Base-by-base conservation (phyloP, 2,888 invertebrate genomes). In the Bimastos eiseni region DNA sequence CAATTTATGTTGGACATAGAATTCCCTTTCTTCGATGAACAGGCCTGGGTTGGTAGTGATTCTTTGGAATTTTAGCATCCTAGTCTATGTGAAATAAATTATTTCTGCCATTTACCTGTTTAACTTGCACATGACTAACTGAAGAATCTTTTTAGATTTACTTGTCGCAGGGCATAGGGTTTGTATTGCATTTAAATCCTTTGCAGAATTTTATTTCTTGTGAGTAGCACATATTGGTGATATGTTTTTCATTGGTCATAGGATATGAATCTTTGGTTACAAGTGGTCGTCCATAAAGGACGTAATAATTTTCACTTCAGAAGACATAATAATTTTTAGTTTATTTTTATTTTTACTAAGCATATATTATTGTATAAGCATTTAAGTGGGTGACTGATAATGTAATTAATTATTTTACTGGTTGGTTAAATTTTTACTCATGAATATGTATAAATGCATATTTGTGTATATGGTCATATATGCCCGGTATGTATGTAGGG, bases 381-480 rank as follows among this genome's bases (percentile, higher is more conserved):
- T 70, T 70, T n/a, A 70, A 70, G 70, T n/a, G 30, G 49, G 8
- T 6, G n/a, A n/a, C n/a, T n/a, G n/a, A 21, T 49, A 49, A 24
- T 24, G 49, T 49, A 49, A 49, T 49, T 19, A n/a, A 55, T 55
- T n/a, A n/a, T 55, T 30, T 55, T 55, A 30, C 5, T 30, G 70
- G 70, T 70, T 70, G 70, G 70, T 70, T 70, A 70, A n/a, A 70
- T 70, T 70, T 70, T 70, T 70, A n/a, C 70, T 70, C n/a, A n/a
- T n/a, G 70, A 70, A 30, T 70, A n/a, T 70, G 70, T 13, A 70
- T 70, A 70, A 4, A 70, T 70, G n/a, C 70, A 70, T 70, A 70
- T 13, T 30, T n/a, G 70, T 70, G 70, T 70, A n/a, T 70, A 70
- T 70, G n/a, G n/a, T 70, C 11, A 11, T 70, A 70, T 70, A 70